Evolutionary conservation across 2,888 invertebrate species (phyloP), one percentile per base, ranked within the genome.

Genomic region (Blera fallax): DNA sequence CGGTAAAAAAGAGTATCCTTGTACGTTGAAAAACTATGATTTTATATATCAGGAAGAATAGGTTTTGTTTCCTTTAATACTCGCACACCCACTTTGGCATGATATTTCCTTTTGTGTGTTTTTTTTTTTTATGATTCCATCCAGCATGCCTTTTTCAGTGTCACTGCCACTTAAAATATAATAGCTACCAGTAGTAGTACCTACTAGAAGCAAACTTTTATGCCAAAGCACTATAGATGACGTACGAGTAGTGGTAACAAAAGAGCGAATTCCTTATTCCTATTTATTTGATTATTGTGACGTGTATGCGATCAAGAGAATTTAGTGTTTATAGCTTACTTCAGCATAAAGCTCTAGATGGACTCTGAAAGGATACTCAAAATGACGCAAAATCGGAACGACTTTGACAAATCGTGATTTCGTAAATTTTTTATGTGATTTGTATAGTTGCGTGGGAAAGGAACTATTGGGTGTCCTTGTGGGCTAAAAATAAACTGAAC

Each of bases 351-450:
- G 8, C 5, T n/a, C 2, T 29, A 18, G 14, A 21, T 32, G 48
- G 32, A 8, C 10, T 16, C 48, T 48, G 3, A 50, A 50, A 32
- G 21, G n/a, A 32, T 34, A 0, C 10, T 14, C 50, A 21, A 34
- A 48, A 34, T 16, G 21, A 14, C 18, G 37, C 18, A 48, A 2
- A 14, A 32, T 34, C 48, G 6, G n/a, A 32, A 32, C 18, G 58
- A 18, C 29, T n/a, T 34, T 65, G 14, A 48, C 48, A 50, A 65
- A 65, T 50, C 8, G 65, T 65, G 50, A 14, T 50, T 65, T 21
- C 50, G 50, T 21, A 34, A 34, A 50, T 50, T 65, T n/a, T 65
- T 37, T 65, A 65, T 65, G 21, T 37, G 34, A 65, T 34, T 34
- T 16, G n/a, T 32, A 45, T 29, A 48, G 45, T 1, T 16, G 18